Evolutionary conservation across 2,797 vertebrate genomes (phyloP), one percentile per base, ranked within the genome.

Genomic region (Lepus townsendii): DNA sequence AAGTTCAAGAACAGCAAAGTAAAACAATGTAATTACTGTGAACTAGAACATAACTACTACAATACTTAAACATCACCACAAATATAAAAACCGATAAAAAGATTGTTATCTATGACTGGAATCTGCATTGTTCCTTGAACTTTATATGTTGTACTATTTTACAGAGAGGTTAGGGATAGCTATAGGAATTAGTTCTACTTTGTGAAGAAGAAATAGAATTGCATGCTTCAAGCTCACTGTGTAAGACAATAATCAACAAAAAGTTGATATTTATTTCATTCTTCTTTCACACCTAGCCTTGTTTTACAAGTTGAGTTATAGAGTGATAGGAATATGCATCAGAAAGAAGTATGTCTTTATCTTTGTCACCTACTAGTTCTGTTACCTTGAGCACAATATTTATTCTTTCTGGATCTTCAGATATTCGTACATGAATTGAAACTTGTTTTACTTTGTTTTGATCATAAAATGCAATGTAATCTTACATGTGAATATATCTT

Each of bases 11-110:
- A 92, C 12, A 38, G 12, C 2, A 66, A 22, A 85, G 65, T 90
- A 88, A 94, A 96, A 63, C 65, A 60, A 72, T 66, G n/a, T 65
- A 79, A 92, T 94, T 91, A 94, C 30, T 54, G 16, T 71, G 68
- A 88, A 85, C 50, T 77, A 85, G 42, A 92, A 85, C 9, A 42
- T 78, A 95, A 69, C n/a, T 71, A 32, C 52, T 77, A 3, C 42
- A 54, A 32, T 62, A 79, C 26, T 85, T 92, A 90, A 90, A 83
- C 4, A 90, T 78, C 19, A 68, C 26, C 82, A 13, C 13, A 69
- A 60, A 66, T 78, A 52, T 88, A 60, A 88, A 90, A 96, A 82
- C 16, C 76, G 84, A 90, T 79, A n/a, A 78, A 65, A 71, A 72
- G 16, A 22, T 6, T 82, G 14, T 60, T 90, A 76, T 35, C 83